These are phyloP conservation scores for Chiroxiphia lanceolata DNA, from an alignment of 2,797 vertebrate genomes.

Conservation along the genomic window DNA sequence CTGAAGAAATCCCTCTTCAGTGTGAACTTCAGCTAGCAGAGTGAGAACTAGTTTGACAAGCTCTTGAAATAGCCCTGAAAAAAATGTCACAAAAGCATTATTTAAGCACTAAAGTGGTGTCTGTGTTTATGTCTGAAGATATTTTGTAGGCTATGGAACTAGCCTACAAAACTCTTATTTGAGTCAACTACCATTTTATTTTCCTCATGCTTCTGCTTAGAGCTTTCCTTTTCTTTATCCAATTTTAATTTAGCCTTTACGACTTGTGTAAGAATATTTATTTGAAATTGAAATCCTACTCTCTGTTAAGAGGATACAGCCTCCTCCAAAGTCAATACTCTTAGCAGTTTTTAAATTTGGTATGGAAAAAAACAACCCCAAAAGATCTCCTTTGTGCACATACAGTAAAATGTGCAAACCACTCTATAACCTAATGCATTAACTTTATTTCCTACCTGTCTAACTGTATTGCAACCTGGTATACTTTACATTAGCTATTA, in stretches of 20 bases:
- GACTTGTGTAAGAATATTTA: not conserved
- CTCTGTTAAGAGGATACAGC: not conserved
- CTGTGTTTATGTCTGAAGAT: not conserved
- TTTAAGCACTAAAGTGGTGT: not conserved
- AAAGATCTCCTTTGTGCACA: not conserved
- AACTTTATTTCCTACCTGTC: constrained; percentile 53
- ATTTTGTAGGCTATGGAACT: not conserved
- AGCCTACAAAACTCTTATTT: not conserved
- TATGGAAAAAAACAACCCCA: not conserved
- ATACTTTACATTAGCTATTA: constrained; percentile 63
- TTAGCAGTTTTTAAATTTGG: not conserved
- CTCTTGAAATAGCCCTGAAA: rapidly evolving
- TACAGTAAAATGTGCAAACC: not conserved
- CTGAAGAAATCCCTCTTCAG: not conserved
- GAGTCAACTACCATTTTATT: not conserved
- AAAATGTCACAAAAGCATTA: not conserved
- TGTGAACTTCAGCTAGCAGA: not conserved
- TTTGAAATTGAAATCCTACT: not conserved
- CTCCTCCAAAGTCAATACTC: not conserved
- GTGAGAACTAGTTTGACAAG: not conserved
- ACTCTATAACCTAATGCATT: not conserved
- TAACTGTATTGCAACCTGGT: constrained; percentile 15
- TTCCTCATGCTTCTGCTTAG: not conserved
- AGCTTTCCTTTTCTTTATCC: not conserved
- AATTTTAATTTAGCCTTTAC: not conserved